Evolutionary conservation across 2,888 invertebrate genomes (phyloP), one percentile per base, ranked within the genome.

Genomic region (Ophraella communa): DNA sequence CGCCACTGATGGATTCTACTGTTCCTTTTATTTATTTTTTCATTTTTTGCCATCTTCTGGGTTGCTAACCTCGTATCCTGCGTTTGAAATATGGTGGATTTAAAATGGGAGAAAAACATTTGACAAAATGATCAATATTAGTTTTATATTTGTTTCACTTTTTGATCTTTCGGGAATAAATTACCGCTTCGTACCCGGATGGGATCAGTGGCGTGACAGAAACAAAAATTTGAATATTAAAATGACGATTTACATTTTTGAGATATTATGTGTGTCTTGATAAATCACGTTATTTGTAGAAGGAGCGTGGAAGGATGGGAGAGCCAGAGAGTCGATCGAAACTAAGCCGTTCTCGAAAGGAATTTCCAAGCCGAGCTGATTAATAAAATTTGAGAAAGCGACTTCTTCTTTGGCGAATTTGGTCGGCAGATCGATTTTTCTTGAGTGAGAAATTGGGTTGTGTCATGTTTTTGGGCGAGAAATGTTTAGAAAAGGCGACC

Each of bases 401-500:
- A 20, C 52, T 52, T 60, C 60, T 60, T n/a, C n/a, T n/a, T n/a
- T 60, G 44, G 59, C 23, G 47, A 52, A 27, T 51, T 45, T 30
- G 55, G 45, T 42, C 4, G 44, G 20, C 14, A 33, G 44, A 71
- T 72, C 69, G 71, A 72, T 72, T 70, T 69, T 69, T 69, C 67
- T 57, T 67, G 64, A 62, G 65, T 66, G 68, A 67, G 68, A 74
- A 74, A 73, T 73, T 71, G 71, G 74, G 72, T 73, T 74, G n/a
- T n/a, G 74, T 73, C 73, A 71, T 73, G 72, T 73, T 70, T n/a
- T 62, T 69, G 70, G 73, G 69, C 63, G 73, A 51, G 49, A 51
- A 17, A 70, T 72, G 71, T 73, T 72, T 70, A 68, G 70, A 67
- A 69, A n/a, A 70, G 70, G 69, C 69, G 67, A 51, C 56, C 39